phyloP scores from a whole-genome alignment of 2,113 vertebrate genomes.

The Varanus komodoensis region DNA sequence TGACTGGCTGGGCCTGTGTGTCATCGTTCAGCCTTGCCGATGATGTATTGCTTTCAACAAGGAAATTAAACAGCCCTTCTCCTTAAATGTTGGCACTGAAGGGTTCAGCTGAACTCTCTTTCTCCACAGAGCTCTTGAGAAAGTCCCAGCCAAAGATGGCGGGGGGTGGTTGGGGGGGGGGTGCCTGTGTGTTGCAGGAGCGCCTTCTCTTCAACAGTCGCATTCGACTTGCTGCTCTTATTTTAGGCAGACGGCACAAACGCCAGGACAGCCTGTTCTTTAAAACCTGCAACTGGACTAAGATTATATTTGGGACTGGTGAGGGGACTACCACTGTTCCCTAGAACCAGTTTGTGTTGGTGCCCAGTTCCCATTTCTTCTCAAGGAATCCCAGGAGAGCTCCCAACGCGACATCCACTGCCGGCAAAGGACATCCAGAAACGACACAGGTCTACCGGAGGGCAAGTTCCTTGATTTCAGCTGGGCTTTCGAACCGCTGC shows the following conservation, averaged over 20 bases:
- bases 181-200: neutral
- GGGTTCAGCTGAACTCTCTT: constrained; percentile 48
- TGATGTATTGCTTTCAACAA: constrained; percentile 48
- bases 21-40: constrained; percentile 50
- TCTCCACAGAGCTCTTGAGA: constrained; percentile 49
- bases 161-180: no score
- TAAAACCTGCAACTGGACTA: constrained; percentile 62
- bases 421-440: constrained; percentile 27
- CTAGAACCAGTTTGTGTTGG: constrained; percentile 17
- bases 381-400: constrained; percentile 35
- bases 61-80: constrained; percentile 32
- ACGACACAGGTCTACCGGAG: neutral
- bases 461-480: constrained; percentile 43
- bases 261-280: constrained; percentile 60
- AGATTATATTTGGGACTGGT: neutral
- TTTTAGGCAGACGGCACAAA: constrained; percentile 60
- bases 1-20: constrained; percentile 1
- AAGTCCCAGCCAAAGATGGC: neutral
- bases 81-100: constrained; percentile 28
- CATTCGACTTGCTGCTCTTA: constrained; percentile 48
- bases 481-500: constrained; percentile 40
- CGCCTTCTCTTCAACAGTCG: constrained; percentile 41
- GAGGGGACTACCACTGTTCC: constrained; percentile 38
- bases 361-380: constrained; percentile 12
- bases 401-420: constrained; percentile 27